Conservation (phyloP, 2,888 invertebrate species). For the Odontomyia ornata region DNA sequence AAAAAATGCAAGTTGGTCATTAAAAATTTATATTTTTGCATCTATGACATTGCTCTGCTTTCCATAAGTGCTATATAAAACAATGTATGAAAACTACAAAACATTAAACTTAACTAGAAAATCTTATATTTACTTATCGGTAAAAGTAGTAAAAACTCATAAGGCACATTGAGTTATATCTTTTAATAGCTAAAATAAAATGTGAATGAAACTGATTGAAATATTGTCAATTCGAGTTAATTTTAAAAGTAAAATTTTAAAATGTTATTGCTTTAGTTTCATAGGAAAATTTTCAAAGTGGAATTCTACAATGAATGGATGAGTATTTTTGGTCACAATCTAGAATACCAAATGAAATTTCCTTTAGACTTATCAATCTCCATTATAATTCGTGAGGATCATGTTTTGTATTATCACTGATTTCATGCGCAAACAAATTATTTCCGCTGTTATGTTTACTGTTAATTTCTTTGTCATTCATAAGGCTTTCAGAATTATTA, state of each 20-base stretch:
- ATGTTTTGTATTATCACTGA: constrained; percentile 21
- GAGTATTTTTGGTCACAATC: background rate
- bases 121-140: background rate
- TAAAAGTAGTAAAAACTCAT: background rate
- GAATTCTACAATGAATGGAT: background rate
- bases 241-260: background rate
- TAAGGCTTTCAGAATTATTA: constrained; percentile 9
- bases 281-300: background rate
- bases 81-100: background rate
- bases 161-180: background rate
- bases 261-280: background rate
- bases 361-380: background rate
- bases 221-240: background rate
- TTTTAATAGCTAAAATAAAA: background rate
- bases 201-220: background rate
- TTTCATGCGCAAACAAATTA: constrained; percentile 13
- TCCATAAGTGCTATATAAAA: background rate
- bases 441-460: constrained; percentile 26
- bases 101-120: background rate
- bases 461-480: background rate
- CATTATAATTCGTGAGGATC: constrained; percentile 23
- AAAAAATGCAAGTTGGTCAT: background rate
- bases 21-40: background rate
- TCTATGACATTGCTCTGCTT: no score
- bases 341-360: background rate